These are phyloP conservation scores for Strigops habroptila DNA, from an alignment of 2,113 vertebrate genomes.

Conservation along the genomic window DNA sequence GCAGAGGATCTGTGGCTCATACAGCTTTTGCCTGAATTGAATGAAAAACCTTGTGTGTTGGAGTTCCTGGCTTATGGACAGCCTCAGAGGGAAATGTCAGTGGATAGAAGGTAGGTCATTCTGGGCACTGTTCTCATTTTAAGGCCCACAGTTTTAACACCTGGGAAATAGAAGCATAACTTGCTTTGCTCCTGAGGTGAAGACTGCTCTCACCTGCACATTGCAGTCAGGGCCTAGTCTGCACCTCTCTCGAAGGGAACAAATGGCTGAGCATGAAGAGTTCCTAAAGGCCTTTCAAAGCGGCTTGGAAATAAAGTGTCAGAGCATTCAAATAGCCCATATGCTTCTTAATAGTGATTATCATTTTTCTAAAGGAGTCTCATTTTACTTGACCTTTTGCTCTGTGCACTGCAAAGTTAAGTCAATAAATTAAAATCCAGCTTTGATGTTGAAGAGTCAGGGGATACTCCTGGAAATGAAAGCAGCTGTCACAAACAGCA, in stretches of 20 bases:
- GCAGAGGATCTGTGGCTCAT: not conserved
- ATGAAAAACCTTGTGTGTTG: not conserved
- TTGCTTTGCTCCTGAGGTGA: not conserved
- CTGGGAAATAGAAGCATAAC: not conserved
- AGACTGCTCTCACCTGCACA: not conserved
- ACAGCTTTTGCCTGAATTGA: not conserved
- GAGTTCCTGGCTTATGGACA: accelerated
- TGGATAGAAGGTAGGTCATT: not conserved
- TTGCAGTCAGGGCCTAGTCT: not conserved
- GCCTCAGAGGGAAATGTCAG: not conserved
- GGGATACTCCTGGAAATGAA: not conserved
- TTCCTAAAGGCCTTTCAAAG: not conserved
- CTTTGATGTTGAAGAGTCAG: constrained; percentile 16
- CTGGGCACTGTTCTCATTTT: not conserved
- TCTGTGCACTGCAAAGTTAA: not conserved
- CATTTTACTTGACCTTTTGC: constrained; percentile 37
- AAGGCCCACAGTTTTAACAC: no score
- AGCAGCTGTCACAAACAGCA: not conserved
- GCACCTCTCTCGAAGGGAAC: not conserved
- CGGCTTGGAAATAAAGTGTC: not conserved
- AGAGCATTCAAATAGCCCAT: not conserved
- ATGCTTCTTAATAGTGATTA: not conserved
- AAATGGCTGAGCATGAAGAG: not conserved
- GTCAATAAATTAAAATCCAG: constrained; percentile 12
- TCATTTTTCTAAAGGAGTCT: not conserved